Conservation (phyloP, 2,888 invertebrate species). For the Dastarcus helophoroides region DNA sequence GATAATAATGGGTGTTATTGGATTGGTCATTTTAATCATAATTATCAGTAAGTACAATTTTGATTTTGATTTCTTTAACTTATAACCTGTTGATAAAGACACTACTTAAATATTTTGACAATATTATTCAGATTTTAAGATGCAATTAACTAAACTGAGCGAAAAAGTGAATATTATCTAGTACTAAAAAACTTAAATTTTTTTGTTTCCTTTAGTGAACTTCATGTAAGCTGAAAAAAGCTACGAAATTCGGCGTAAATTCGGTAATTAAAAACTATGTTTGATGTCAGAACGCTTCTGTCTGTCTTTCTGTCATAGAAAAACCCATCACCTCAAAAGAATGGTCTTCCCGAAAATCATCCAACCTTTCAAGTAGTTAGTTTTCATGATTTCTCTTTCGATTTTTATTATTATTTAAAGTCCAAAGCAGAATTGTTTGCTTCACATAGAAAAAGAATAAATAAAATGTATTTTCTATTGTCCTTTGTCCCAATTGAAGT, state of each 20-base stretch:
- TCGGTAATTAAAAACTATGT: constrained; percentile 31
- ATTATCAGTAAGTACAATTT: constrained; percentile 58
- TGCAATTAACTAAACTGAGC: no score
- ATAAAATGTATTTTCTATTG: no score
- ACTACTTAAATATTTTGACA: no score
- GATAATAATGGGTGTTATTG: constrained; percentile 83
- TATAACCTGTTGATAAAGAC: background rate
- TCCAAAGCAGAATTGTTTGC: no score
- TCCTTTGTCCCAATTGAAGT: no score
- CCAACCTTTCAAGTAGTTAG: no score
- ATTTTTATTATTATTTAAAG: no score
- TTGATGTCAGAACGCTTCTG: constrained; percentile 32
- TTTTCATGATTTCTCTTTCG: no score
- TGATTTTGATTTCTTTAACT: background rate
- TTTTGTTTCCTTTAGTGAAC: constrained; percentile 34
- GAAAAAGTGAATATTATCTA: background rate
- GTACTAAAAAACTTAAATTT: constrained; percentile 14
- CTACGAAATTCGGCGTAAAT: constrained; percentile 21
- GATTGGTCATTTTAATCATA: constrained; percentile 68
- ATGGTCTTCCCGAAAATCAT: no score
- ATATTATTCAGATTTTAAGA: no score
- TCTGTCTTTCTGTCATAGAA: constrained; percentile 35
- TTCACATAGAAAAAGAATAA: no score
- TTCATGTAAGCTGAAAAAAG: constrained; percentile 35
- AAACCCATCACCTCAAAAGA: constrained; percentile 7